Percentiles rank a stretch among this genome's conserved stretches.
Evolutionary conservation across 2,888 invertebrate species (phyloP).

Genomic region (Ecliptopera silaceata): DNA sequence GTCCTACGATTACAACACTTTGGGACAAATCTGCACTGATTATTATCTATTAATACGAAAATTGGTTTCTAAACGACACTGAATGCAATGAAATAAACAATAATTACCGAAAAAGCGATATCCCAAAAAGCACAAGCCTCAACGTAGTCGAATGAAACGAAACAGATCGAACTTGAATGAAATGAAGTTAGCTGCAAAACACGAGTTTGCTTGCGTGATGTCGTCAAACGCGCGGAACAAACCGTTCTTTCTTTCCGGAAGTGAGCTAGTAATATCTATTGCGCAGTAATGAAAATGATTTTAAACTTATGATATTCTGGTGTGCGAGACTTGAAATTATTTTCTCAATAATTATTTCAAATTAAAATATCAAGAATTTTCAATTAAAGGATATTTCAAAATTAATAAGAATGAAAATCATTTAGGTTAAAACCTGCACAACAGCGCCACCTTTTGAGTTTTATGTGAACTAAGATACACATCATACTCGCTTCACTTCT

Average conservation of each 20-base stretch:
- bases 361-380: slow-evolving; percentile 1
- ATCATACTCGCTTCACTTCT: background rate
- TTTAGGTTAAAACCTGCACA: no score
- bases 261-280: slow-evolving; percentile 26
- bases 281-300: slow-evolving; percentile 51
- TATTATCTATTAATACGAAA: slow-evolving; percentile 34
- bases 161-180: slow-evolving; percentile 79
- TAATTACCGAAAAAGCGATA: slow-evolving; percentile 78
- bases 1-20: slow-evolving; percentile 51
- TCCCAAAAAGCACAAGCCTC: slow-evolving; percentile 78
- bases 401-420: no score
- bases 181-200: slow-evolving; percentile 71
- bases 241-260: slow-evolving; percentile 69
- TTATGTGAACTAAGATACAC: background rate
- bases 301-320: background rate
- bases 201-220: slow-evolving; percentile 72
- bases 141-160: slow-evolving; percentile 71
- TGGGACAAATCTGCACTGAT: slow-evolving; percentile 24
- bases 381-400: background rate
- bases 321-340: no score
- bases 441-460: slow-evolving; percentile 27
- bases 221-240: slow-evolving; percentile 61
- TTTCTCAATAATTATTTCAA: no score
- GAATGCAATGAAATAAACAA: slow-evolving; percentile 57
- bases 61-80: slow-evolving; percentile 45